Evolutionary conservation across 2,797 vertebrate genomes (phyloP).

Genomic region (Limnodromus scolopaceus): DNA sequence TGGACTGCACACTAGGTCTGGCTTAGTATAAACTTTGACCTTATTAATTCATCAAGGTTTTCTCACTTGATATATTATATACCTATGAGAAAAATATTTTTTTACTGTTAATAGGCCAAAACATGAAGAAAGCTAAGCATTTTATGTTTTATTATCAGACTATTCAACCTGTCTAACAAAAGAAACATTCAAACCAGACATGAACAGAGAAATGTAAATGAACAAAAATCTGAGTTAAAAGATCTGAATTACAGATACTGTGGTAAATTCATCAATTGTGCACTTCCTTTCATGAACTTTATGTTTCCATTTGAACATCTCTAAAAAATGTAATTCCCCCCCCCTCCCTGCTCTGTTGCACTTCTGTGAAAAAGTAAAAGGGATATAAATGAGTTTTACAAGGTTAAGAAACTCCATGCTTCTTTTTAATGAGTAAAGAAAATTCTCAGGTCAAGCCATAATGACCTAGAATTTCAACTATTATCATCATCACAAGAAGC

Average conservation of each 20-base stretch:
- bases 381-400: conserved; percentile 28
- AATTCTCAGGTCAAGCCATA: background rate
- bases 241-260: background rate
- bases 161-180: background rate
- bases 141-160: background rate
- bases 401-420: conserved; percentile 39
- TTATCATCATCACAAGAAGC: background rate
- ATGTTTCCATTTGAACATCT: background rate
- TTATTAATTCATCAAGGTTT: background rate
- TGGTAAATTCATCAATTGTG: background rate
- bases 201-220: background rate
- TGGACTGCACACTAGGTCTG: background rate
- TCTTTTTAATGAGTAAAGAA: conserved; percentile 44
- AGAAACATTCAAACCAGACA: background rate
- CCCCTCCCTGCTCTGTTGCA: background rate
- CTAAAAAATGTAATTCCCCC: background rate
- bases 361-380: background rate
- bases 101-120: background rate
- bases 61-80: background rate
- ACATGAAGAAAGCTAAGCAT: background rate
- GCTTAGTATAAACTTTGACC: background rate
- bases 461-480: conserved; percentile 29
- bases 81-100: background rate
- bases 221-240: background rate
- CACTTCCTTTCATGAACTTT: background rate